Conservation (phyloP, 2,797 vertebrate genomes). For the Aldrovandia affinis region DNA sequence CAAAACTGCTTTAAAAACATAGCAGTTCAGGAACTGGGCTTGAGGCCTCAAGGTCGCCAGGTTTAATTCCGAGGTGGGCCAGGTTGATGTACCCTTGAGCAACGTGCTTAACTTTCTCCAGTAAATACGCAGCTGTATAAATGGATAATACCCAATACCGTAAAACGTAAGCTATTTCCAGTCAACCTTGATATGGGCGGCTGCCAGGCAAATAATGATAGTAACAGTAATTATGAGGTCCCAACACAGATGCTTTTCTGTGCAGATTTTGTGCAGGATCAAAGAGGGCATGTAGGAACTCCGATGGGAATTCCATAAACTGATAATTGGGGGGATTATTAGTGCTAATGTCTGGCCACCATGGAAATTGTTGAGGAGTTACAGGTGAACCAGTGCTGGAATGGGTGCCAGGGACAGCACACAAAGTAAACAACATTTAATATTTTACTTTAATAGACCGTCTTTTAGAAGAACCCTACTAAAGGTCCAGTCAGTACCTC, state of each 20-base stretch:
- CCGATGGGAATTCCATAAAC: neutral
- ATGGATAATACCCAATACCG: neutral
- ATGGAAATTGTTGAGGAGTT: too few species aligned
- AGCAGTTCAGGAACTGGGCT: neutral
- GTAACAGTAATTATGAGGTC: neutral
- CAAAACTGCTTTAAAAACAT: neutral
- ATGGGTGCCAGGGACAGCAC: neutral
- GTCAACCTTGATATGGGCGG: neutral
- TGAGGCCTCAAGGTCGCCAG: neutral
- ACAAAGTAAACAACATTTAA: neutral
- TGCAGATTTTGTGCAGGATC: neutral
- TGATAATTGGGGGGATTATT: neutral
- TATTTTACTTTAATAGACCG: neutral
- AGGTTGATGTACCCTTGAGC: neutral
- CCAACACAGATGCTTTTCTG: neutral
- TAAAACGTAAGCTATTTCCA: neutral
- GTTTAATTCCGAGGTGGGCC: neutral
- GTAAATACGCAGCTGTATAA: neutral
- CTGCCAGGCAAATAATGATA: neutral
- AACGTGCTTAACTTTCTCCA: neutral
- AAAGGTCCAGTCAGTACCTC: neutral
- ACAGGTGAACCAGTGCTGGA: too few species aligned
- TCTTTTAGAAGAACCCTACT: neutral
- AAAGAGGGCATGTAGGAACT: neutral
- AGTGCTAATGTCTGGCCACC: neutral